phyloP scores from a whole-genome alignment of 2,888 invertebrate genomes.

The Ochropleura plecta region DNA sequence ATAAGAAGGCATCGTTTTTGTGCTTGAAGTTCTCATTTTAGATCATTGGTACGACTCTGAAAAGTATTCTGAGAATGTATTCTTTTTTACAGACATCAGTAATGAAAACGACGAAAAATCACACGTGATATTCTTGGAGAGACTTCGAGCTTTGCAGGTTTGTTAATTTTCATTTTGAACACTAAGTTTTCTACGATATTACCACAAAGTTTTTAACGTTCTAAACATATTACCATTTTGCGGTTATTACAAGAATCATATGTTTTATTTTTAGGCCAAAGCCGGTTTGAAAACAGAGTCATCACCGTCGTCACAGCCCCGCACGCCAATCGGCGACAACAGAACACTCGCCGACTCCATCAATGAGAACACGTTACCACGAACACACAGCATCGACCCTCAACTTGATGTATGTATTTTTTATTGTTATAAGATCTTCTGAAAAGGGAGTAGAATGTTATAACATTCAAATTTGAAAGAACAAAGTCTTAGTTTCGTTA shows the following conservation, averaged over 20 bases:
- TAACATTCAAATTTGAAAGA: not conserved
- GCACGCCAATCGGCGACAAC: slow-evolving; percentile 85
- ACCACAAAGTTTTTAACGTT: not conserved
- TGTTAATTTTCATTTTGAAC: not conserved
- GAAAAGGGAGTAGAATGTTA: not conserved
- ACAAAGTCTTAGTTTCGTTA: not conserved
- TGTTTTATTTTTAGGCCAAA: slow-evolving; percentile 78
- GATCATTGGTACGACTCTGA: not conserved
- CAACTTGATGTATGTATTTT: slow-evolving; percentile 81
- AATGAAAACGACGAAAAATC: slow-evolving; percentile 88
- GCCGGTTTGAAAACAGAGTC: slow-evolving; percentile 85
- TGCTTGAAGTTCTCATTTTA: not conserved
- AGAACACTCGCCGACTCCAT: slow-evolving; percentile 82
- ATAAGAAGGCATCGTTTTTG: not conserved
- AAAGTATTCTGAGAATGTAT: not conserved
- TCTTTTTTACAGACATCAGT: slow-evolving; percentile 82
- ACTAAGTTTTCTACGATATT: not conserved
- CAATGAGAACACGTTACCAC: slow-evolving; percentile 80
- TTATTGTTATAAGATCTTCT: not conserved
- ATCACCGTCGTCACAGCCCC: slow-evolving; percentile 81
- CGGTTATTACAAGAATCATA: not conserved
- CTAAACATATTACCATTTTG: not conserved
- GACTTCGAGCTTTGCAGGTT: slow-evolving; percentile 87
- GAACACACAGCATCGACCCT: slow-evolving; percentile 86
- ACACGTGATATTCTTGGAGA: slow-evolving; percentile 85